Evolutionary conservation across 2,113 vertebrate species (phyloP), one percentile per base, ranked within the genome.

Genomic region (Rhinoderma darwinii): DNA sequence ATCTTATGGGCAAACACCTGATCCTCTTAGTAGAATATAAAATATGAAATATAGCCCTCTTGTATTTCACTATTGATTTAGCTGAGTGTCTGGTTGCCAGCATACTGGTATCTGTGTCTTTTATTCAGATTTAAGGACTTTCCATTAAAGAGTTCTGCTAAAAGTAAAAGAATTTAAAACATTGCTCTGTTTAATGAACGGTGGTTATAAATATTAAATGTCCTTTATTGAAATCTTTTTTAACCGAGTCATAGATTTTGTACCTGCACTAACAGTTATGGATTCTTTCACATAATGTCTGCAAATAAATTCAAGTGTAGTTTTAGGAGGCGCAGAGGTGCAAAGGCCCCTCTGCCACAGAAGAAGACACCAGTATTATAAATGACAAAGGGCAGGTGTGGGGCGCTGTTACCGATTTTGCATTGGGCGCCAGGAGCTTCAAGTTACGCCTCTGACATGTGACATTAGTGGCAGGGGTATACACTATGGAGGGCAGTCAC

Each of bases 1-100:
- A 90, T 93, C 94, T 93, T 89, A 89, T 91, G 93, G 94, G 94
- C 93, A 95, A 95, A 94, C 95, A 95, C 93, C 95, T 95, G 94
- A 95, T 95, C 93, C 93, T 94, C 89, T 92, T 94, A 93, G 94
- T 91, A 91, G 93, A 90, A 88, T 89, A 93, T 89, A 92, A 91
- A 92, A 91, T 86, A 56, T 72, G 78, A 87, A 87, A 82, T 75
- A 87, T 87, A 82, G 79, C 78, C 79, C 78, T 82, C 54, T 82
- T 82, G 51, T 54, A 75, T 82, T 87, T 82, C 78, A 82, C 78
- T 75, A 47, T 82, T 27, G 50, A 75, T 87, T 87, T 87, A 82
- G 61, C 78, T 47, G 54, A 63, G 50, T 50, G 77, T 73, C 61
- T 56, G 43, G 78, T 61, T 82, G 35, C 47, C 22, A 63, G 30